Base-by-base conservation (phyloP, 2,888 invertebrate species). In the Eristalis arbustorum region DNA sequence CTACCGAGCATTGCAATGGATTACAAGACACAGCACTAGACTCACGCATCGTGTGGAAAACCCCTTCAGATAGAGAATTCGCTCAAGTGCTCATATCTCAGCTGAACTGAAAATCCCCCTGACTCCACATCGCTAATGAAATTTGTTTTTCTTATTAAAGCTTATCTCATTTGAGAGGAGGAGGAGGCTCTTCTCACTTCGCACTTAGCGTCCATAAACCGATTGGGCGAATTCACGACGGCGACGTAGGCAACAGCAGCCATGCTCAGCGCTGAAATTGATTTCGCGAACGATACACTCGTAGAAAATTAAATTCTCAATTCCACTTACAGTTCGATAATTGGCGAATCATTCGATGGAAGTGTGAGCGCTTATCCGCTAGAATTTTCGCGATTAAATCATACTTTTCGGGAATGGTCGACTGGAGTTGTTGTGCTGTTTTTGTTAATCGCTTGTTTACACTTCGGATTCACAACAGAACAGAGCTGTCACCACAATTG, bases 151-250 rank as follows among this genome's bases (percentile, higher is more conserved):
- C 59, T 59, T 23, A 59, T 25, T 59, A 59, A 67, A 34, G 42
- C 66, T 76, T 76, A 76, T 76, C 76, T 68, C 61, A 49, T 18
- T 49, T 49, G 18, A n/a, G n/a, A n/a, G n/a, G 18, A 49, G 5
- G 49, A 49, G 49, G 49, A 49, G 49, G 49, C 49, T 1, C 18
- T 49, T 49, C 49, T 18, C 18, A n/a, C n/a, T n/a, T 49, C 49
- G 18, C 49, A 49, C 49, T 49, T 49, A 8, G 18, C 18, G 18
- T 2, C 18, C 49, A 49, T 49, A 49, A 49, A 49, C 49, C 18
- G 37, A 11, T 37, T 37, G 37, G 3, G 13, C 37, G 13, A 37
- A 37, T 37, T 13, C 37, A 10, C 49, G 49, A 18, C 49, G 49
- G 49, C 49, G 49, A 8, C 18, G n/a, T 49, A 49, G n/a, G 18